Evolutionary conservation across 2,113 vertebrate species (phyloP).

Genomic region (Pomatorhinus ruficollis): DNA sequence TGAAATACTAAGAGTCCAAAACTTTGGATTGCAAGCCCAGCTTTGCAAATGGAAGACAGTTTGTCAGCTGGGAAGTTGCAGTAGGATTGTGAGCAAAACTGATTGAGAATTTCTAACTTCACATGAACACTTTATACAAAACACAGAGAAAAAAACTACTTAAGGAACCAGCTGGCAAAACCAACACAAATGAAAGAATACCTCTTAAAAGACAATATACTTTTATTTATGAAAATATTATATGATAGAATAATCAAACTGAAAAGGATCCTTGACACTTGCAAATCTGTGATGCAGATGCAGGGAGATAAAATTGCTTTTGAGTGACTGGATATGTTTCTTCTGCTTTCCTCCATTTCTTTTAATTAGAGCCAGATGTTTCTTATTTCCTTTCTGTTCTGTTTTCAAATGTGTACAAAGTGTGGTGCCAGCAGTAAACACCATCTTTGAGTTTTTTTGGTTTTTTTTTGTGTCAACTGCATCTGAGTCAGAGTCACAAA

Average conservation of each 20-base stretch:
- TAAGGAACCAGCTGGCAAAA: neutral
- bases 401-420: conserved; percentile 18
- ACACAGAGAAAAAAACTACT: neutral
- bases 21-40: neutral
- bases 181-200: neutral
- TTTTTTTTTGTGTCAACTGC: neutral
- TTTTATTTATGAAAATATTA: neutral
- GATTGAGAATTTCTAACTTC: neutral
- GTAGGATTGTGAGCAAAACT: neutral
- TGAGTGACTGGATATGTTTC: neutral
- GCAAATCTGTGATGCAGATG: neutral
- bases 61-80: neutral
- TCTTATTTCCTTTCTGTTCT: conserved; percentile 13
- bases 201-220: neutral
- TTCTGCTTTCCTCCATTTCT: conserved; percentile 6
- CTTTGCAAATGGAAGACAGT: neutral
- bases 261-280: neutral
- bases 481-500: neutral
- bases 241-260: neutral
- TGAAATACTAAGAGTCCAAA: neutral
- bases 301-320: neutral
- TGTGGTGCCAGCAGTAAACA: conserved; percentile 10
- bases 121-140: neutral
- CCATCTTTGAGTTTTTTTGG: neutral
- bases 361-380: conserved; percentile 33